Evolutionary conservation across 2,797 vertebrate species (phyloP).

Genomic region (Apogon talboti): DNA sequence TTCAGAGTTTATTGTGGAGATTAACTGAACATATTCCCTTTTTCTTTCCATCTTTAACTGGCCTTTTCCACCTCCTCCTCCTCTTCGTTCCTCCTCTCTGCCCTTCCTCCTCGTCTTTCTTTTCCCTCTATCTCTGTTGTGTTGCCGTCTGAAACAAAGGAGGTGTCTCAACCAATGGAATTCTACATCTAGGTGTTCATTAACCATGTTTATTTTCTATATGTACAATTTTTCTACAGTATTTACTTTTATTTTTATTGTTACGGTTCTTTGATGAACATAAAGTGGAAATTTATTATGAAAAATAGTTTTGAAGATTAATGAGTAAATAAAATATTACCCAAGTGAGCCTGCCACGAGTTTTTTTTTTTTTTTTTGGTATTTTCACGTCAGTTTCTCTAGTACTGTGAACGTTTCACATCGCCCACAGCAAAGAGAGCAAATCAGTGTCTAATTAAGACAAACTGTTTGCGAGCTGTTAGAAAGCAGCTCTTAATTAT

Average conservation of each 20-base stretch:
- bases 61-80: constrained; percentile 60
- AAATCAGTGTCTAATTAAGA: constrained; percentile 33
- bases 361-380: constrained; percentile 45
- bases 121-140: constrained; percentile 71
- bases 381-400: constrained; percentile 1
- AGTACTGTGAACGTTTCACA: constrained; percentile 6
- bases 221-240: constrained; percentile 90
- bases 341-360: constrained; percentile 77
- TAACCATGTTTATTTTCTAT: constrained; percentile 88
- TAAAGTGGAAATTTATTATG: constrained; percentile 90
- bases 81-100: constrained; percentile 36
- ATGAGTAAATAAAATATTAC: constrained; percentile 90
- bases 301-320: constrained; percentile 91
- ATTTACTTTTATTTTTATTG: constrained; percentile 91
- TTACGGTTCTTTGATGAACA: constrained; percentile 90
- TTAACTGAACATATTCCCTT: constrained; percentile 62
- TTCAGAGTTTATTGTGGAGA: constrained; percentile 68
- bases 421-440: constrained; percentile 10
- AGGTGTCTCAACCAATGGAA: constrained; percentile 74
- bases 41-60: constrained; percentile 57
- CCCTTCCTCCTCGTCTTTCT: constrained; percentile 33
- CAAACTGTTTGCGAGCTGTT: constrained; percentile 6
- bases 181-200: constrained; percentile 83
- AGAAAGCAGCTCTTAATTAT: not conserved
- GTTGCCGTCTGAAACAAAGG: constrained; percentile 74